phyloP scores from a whole-genome alignment of 1,140 invertebrate species.

The Heterodera schachtii region DNA sequence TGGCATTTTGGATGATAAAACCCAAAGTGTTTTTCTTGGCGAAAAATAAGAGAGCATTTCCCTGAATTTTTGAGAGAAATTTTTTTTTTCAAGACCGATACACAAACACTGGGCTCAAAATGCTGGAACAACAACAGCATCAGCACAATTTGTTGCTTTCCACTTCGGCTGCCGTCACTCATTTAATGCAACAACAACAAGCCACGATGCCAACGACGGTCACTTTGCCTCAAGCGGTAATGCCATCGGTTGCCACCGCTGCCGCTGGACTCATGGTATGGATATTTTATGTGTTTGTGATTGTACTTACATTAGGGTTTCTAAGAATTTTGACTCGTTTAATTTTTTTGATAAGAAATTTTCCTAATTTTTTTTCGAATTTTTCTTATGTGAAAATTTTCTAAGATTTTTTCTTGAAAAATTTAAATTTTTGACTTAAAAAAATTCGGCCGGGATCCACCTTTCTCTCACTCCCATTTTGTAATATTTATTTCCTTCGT shows the following conservation, averaged over 20 bases:
- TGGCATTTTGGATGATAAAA: slow-evolving; percentile 16
- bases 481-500: neutral
- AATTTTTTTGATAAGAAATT: too few species aligned
- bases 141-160: neutral
- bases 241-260: slow-evolving; percentile 11
- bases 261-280: slow-evolving; percentile 18
- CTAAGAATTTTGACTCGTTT: neutral
- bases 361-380: too few species aligned
- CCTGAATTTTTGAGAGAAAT: neutral
- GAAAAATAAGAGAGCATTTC: too few species aligned
- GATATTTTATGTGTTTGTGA: too few species aligned
- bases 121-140: neutral
- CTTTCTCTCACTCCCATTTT: too few species aligned
- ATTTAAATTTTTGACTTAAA: too few species aligned
- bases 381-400: too few species aligned
- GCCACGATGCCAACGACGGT: slow-evolving; percentile 5
- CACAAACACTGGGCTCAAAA: slow-evolving; percentile 27
- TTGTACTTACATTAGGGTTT: too few species aligned
- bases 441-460: too few species aligned
- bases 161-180: neutral
- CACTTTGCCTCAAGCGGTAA: neutral
- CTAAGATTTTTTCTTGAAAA: too few species aligned
- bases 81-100: slow-evolving; percentile 27
- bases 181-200: slow-evolving; percentile 12
- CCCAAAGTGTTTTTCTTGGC: neutral